A percentile compares a stretch with the other conserved stretches of the same genome.
Conservation (phyloP, 2,797 vertebrate species). For the Chelon labrosus region DNA sequence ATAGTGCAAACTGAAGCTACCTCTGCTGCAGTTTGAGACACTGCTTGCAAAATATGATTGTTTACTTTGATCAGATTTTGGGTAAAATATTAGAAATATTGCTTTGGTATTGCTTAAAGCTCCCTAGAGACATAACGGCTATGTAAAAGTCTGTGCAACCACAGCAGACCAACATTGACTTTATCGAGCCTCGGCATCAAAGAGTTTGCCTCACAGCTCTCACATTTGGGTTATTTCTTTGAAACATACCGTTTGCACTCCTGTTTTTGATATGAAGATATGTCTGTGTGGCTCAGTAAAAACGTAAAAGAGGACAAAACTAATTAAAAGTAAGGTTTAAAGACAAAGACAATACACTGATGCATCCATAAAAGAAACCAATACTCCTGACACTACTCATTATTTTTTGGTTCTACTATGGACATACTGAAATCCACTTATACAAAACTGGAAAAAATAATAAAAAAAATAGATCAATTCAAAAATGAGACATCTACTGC, state of each 20-base stretch:
- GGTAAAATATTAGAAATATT: not conserved
- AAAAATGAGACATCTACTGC: not conserved
- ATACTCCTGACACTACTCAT: slow-evolving; percentile 14
- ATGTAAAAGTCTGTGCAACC: slow-evolving; percentile 5
- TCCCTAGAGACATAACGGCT: too few species aligned
- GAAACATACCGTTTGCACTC: slow-evolving; percentile 28
- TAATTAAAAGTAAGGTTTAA: slow-evolving; percentile 15
- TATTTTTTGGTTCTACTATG: not conserved
- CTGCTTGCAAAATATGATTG: not conserved
- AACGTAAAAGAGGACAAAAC: slow-evolving; percentile 4
- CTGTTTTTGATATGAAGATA: slow-evolving; percentile 18
- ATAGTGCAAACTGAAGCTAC: slow-evolving; percentile 6
- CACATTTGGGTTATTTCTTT: slow-evolving; percentile 19
- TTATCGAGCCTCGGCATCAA: slow-evolving; percentile 37
- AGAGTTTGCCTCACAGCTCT: slow-evolving; percentile 26
- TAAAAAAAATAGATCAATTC: not conserved
- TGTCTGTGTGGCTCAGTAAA: slow-evolving; percentile 10
- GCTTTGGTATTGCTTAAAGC: not conserved
- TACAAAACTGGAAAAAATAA: not conserved
- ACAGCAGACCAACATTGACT: slow-evolving; percentile 30
- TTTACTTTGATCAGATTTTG: not conserved
- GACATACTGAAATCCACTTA: not conserved
- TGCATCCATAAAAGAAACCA: not conserved
- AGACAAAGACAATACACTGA: not conserved
- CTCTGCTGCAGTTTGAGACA: slow-evolving; percentile 1